These are phyloP conservation scores for Dorcus parallelipipedus DNA, from an alignment of 2,888 invertebrate species.

Conservation along the genomic window DNA sequence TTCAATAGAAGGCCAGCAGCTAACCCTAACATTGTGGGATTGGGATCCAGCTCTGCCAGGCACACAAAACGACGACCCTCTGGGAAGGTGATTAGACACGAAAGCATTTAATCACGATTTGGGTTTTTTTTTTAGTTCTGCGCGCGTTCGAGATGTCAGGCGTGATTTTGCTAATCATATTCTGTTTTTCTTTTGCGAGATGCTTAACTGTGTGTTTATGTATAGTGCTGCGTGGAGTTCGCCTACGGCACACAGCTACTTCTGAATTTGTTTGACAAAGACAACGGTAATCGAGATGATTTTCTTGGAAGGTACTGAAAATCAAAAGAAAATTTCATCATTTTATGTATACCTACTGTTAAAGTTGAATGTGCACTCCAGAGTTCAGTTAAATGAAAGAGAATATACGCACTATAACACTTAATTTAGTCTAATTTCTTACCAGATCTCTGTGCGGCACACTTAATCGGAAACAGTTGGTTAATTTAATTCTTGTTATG, in stretches of 20 bases:
- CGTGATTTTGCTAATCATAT: background rate
- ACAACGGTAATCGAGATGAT: constrained; percentile 88
- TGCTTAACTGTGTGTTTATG: constrained; percentile 28
- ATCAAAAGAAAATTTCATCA: too few relatives aligned
- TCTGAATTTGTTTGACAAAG: constrained; percentile 85
- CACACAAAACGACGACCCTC: constrained; percentile 75
- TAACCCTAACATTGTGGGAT: constrained; percentile 77
- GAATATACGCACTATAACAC: too few relatives aligned
- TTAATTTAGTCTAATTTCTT: too few relatives aligned
- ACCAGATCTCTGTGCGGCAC: too few relatives aligned
- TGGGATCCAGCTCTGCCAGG: constrained; percentile 79
- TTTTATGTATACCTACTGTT: too few relatives aligned
- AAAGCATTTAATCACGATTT: constrained; percentile 2
- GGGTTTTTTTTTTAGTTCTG: constrained; percentile 8
- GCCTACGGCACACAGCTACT: constrained; percentile 49
- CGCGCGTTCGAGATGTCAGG: constrained; percentile 16
- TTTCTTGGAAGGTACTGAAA: constrained; percentile 74
- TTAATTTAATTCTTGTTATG: too few relatives aligned
- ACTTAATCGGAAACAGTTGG: too few relatives aligned
- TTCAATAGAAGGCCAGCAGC: constrained; percentile 70
- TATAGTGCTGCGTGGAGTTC: constrained; percentile 61
- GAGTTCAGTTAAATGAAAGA: too few relatives aligned
- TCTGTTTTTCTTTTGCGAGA: constrained; percentile 5
- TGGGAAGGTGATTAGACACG: constrained; percentile 65
- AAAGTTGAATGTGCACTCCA: too few relatives aligned